phyloP scores from a whole-genome alignment of 1,140 invertebrate species.

The Spodoptera frugiperda region DNA sequence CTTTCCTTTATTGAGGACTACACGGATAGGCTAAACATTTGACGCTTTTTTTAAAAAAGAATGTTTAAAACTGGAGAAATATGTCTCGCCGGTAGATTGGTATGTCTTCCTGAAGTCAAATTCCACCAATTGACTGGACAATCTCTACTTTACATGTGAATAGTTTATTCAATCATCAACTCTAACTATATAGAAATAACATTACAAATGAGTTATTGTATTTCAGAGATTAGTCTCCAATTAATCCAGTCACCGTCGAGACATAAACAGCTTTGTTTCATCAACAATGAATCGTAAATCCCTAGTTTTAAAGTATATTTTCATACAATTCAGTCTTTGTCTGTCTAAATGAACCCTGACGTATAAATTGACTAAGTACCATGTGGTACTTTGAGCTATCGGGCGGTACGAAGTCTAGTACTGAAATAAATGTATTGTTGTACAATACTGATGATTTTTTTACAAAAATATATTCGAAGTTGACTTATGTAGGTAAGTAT shows the following conservation, averaged over 20 bases:
- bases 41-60: conserved; percentile 13
- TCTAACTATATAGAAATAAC: too few relatives aligned
- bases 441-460: conserved; percentile 26
- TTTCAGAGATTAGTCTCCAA: too few relatives aligned
- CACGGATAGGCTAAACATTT: neutral
- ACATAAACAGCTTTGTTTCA: neutral
- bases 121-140: too few relatives aligned
- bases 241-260: neutral
- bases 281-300: neutral
- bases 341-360: conserved; percentile 27
- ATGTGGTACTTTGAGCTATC: conserved; percentile 15
- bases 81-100: neutral
- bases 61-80: neutral
- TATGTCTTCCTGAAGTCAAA: too few relatives aligned
- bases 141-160: too few relatives aligned
- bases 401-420: conserved; percentile 7
- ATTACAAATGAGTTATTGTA: too few relatives aligned
- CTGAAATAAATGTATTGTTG: conserved; percentile 37
- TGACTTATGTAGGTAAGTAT: conserved; percentile 21
- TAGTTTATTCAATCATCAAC: too few relatives aligned
- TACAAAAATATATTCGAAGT: conserved; percentile 41
- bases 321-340: conserved; percentile 3
- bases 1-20: conserved; percentile 28
- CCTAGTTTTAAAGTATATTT: neutral
- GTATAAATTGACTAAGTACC: conserved; percentile 36